Base-by-base conservation (phyloP, 1,140 invertebrate genomes). In the Bombus waltoni region DNA sequence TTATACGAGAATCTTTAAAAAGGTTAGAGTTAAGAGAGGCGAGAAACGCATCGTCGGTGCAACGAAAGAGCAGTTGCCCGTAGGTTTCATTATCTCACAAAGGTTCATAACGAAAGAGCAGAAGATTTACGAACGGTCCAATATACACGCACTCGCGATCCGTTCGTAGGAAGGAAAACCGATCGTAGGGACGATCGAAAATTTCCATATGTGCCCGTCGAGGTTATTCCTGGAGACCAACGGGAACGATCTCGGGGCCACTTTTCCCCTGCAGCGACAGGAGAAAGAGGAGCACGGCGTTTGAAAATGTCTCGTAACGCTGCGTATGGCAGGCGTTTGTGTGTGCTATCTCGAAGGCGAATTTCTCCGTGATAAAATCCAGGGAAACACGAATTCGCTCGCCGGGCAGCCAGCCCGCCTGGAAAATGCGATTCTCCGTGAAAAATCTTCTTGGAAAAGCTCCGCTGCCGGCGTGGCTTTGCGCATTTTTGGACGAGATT, bases 361-460 rank as follows among this genome's bases (percentile, higher is more conserved):
- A 89, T 88, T 83, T 89, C 72, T 80, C 80, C 72, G 35, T 81
- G 87, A 89, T 89, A 89, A 89, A 89, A 87, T 88, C 84, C 72
- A 86, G 53, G 74, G 87, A 87, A 89, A 89, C 75, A 78, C 87
- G 88, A 86, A 65, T 84, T 79, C 53, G 76, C 57, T 86, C 73
- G 65, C 70, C 71, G 32, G 77, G 73, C 74, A 89, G 71, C 72
- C 65, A 78, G 62, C 42, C 79, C 75, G 83, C 68, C 62, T 85
- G 89, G 89, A 90, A 90, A 90, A 90, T 82, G 82, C 86, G 85
- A 90, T 90, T 80, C 65, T 25, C 40, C 25, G 71, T 80, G 85
- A 78, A 87, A 87, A 90, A 90, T 88, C 89, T 87, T 78, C 75
- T 85, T 59, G 81, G 28, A 75, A 89, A 89, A 84, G 85, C 80